Evolutionary conservation across 2,888 invertebrate species (phyloP).

Genomic region (Rhingia rostrata): DNA sequence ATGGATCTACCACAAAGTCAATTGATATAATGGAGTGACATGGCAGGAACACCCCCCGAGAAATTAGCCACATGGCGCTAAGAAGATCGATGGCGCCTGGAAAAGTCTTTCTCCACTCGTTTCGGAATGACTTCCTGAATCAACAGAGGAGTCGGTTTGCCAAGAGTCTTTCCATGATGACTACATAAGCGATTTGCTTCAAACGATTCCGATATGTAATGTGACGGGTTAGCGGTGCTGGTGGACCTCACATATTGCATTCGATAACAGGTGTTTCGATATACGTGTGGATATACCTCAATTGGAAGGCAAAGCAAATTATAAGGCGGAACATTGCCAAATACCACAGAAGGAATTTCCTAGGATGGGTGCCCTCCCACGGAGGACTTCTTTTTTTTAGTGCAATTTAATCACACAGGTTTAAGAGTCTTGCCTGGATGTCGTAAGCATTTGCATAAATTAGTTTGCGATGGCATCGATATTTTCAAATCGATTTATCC

Average conservation of each 20-base stretch:
- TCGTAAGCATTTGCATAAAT: not conserved
- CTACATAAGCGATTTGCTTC: not conserved
- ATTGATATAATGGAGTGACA: slow-evolving; percentile 21
- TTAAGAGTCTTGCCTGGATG: not conserved
- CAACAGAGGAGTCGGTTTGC: not conserved
- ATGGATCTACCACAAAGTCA: slow-evolving; percentile 34
- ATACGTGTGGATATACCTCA: too few relatives aligned
- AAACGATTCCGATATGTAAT: too few relatives aligned
- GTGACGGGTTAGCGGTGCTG: not conserved
- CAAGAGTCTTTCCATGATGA: not conserved
- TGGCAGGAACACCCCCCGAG: slow-evolving; percentile 13
- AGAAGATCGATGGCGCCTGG: slow-evolving; percentile 22
- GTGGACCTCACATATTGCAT: not conserved
- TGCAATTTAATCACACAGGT: not conserved
- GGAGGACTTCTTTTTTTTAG: too few relatives aligned
- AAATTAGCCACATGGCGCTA: slow-evolving; percentile 40
- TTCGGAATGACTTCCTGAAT: slow-evolving; percentile 11
- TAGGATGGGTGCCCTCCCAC: too few relatives aligned
- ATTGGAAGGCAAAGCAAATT: too few relatives aligned
- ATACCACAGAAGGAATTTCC: too few relatives aligned
- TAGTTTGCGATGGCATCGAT: not conserved
- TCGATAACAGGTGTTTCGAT: too few relatives aligned
- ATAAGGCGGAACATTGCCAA: too few relatives aligned
- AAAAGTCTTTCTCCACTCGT: not conserved
- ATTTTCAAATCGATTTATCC: slow-evolving; percentile 10